phyloP scores from a whole-genome alignment of 2,113 vertebrate species.

The Rhinogobius similis region DNA sequence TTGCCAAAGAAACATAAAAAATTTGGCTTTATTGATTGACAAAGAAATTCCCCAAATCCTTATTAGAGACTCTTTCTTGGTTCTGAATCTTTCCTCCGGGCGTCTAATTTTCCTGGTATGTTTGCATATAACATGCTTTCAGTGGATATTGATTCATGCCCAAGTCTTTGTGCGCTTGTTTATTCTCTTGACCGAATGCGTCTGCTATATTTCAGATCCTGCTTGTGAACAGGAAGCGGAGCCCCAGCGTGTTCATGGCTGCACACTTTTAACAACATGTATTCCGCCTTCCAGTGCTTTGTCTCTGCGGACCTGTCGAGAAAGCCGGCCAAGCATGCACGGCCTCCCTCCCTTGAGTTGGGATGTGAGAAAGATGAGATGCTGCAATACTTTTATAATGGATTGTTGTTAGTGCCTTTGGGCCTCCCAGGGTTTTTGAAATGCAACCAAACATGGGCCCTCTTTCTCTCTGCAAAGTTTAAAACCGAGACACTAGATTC shows the following conservation, averaged over 20 bases:
- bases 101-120: constrained; percentile 46
- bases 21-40: constrained; percentile 26
- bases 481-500: constrained; percentile 45
- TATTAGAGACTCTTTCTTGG: constrained; percentile 47
- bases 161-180: constrained; percentile 37
- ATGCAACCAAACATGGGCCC: constrained; percentile 57
- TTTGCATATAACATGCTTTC: constrained; percentile 53
- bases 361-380: constrained; percentile 50
- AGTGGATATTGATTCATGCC: constrained; percentile 62
- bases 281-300: constrained; percentile 57
- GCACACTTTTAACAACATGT: constrained; percentile 38
- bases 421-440: constrained; percentile 50
- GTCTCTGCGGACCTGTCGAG: constrained; percentile 45
- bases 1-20: constrained; percentile 23
- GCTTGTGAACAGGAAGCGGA: constrained; percentile 60
- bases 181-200: constrained; percentile 28
- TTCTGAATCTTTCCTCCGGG: constrained; percentile 43
- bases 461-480: constrained; percentile 38
- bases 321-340: constrained; percentile 35
- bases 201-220: constrained; percentile 32
- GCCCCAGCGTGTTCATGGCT: constrained; percentile 37
- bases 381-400: constrained; percentile 59
- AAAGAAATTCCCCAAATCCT: constrained; percentile 39
- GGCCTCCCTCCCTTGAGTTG: constrained; percentile 23
- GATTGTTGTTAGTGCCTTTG: constrained; percentile 61